Percentiles rank a stretch among this genome's conserved stretches.
These are phyloP conservation scores for Semotilus atromaculatus DNA, from an alignment of 2,797 vertebrate species.

Conservation along the genomic window DNA sequence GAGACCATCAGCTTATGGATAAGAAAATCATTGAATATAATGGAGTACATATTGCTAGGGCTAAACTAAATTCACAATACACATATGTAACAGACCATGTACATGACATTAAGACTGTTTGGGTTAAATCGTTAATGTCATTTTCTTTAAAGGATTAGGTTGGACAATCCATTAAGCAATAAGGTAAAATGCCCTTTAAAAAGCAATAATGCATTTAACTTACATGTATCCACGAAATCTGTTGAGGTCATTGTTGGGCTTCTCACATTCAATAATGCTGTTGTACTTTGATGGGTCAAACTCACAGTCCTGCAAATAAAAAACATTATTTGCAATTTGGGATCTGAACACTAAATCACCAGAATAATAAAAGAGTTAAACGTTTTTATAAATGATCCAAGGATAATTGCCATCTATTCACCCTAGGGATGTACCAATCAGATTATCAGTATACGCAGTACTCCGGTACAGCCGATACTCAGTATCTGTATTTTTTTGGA, in stretches of 20 bases:
- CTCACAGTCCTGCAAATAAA: slow-evolving; percentile 87
- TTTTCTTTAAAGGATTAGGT: not conserved
- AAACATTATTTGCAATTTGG: slow-evolving; percentile 35
- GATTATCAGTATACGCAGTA: not conserved
- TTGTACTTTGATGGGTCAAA: slow-evolving; percentile 93
- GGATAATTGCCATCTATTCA: not conserved
- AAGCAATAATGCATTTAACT: slow-evolving; percentile 71
- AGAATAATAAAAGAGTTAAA: not conserved
- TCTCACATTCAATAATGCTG: slow-evolving; percentile 94
- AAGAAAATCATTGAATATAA: slow-evolving; percentile 4
- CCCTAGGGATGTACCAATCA: not conserved
- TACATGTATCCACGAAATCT: slow-evolving; percentile 95
- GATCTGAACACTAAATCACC: not conserved
- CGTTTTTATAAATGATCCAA: not conserved
- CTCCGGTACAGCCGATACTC: not conserved
- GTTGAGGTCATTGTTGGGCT: slow-evolving; percentile 96
- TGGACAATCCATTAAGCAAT: not conserved
- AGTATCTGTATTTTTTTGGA: not conserved
- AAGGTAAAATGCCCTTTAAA: not conserved
- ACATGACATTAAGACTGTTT: not conserved
- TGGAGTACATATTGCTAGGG: not conserved
- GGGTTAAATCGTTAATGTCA: not conserved
- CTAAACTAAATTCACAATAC: slow-evolving; percentile 8
- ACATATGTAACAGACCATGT: not conserved
- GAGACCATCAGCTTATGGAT: slow-evolving; percentile 10